phyloP scores from a whole-genome alignment of 2,113 vertebrate genomes.

The Vireo altiloquus region DNA sequence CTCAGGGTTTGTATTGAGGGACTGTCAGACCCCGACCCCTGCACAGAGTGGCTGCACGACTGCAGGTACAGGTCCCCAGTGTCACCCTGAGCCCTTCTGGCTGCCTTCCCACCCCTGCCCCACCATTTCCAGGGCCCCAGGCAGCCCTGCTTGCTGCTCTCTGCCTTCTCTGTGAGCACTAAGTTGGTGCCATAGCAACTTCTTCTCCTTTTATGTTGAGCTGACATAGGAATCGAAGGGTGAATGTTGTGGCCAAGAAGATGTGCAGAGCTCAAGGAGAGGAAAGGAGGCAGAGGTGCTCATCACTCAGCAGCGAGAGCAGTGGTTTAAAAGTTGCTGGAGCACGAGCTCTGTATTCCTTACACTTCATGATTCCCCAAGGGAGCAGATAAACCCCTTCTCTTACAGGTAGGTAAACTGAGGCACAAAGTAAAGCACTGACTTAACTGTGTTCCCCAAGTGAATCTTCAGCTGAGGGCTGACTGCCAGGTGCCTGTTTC shows the following conservation, averaged over 20 bases:
- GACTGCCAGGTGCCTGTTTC: not conserved
- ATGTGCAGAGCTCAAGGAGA: not conserved
- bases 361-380: not conserved
- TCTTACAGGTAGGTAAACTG: not conserved
- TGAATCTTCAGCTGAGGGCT: not conserved
- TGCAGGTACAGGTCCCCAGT: not conserved
- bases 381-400: not conserved
- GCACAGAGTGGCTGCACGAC: fast-evolving
- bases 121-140: not conserved
- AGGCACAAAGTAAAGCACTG: not conserved
- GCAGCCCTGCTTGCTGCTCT: not conserved
- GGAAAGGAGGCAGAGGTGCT: not conserved
- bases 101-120: fast-evolving
- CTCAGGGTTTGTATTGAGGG: not conserved
- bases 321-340: not conserved
- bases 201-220: not conserved
- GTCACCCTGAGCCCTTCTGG: fast-evolving
- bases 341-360: not conserved
- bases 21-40: not conserved
- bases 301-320: not conserved
- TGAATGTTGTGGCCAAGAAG: not conserved
- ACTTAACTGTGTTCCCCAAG: not conserved
- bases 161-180: not conserved
- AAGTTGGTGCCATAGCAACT: constrained; percentile 43
- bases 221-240: not conserved